These are phyloP conservation scores for Dendroctonus valens DNA, from an alignment of 1,140 invertebrate genomes.

Conservation along the genomic window DNA sequence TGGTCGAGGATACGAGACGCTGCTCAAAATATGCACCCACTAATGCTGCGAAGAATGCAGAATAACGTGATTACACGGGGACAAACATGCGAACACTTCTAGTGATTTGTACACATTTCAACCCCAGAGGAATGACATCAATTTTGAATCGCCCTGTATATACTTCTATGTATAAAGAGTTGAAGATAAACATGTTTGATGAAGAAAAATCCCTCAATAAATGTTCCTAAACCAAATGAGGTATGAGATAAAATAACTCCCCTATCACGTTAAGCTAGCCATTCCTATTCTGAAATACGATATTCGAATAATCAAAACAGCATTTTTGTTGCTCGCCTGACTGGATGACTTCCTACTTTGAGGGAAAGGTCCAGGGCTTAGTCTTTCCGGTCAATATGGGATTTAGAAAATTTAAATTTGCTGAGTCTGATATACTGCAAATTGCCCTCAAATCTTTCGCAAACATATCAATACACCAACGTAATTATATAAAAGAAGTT, in stretches of 20 bases:
- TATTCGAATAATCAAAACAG: conserved; percentile 41
- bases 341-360: conserved; percentile 40
- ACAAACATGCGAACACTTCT: too few species aligned
- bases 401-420: conserved; percentile 46
- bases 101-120: too few species aligned
- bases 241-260: conserved; percentile 20
- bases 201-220: background rate
- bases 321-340: conserved; percentile 40
- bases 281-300: conserved; percentile 35
- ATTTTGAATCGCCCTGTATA: too few species aligned
- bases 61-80: too few species aligned
- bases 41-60: too few species aligned
- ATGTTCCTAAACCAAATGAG: conserved; percentile 5
- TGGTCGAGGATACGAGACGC: too few species aligned
- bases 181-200: background rate
- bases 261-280: conserved; percentile 31
- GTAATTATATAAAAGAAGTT: too few species aligned
- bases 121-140: too few species aligned
- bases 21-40: too few species aligned
- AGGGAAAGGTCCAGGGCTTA: conserved; percentile 41
- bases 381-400: conserved; percentile 42
- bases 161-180: too few species aligned
- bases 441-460: conserved; percentile 29
- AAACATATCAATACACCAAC: background rate
- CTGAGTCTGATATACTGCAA: conserved; percentile 46